Conservation (phyloP, 2,113 vertebrate species). For the Setophaga coronata region DNA sequence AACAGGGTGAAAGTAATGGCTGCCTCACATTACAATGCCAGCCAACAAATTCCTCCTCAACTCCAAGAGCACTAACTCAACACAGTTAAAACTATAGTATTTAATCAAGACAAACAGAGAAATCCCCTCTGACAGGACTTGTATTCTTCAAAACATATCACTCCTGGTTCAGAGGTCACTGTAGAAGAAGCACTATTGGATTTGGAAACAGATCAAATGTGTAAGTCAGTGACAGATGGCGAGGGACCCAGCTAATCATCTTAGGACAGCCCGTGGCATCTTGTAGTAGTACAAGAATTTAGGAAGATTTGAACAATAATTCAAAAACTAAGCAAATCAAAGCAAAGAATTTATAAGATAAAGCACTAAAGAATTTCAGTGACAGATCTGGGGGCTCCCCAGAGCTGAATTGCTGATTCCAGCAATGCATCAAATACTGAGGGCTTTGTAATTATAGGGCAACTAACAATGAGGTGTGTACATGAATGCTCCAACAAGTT, state of each 20-base stretch:
- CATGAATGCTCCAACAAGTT: background rate
- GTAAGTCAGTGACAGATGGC: background rate
- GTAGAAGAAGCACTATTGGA: background rate
- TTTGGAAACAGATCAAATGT: background rate
- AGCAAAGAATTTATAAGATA: background rate
- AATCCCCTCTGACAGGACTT: background rate
- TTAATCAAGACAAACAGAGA: background rate
- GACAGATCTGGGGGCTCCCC: background rate
- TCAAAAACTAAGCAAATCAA: background rate
- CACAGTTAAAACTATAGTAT: background rate
- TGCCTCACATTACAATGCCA: background rate
- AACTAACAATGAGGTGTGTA: background rate
- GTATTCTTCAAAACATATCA: background rate
- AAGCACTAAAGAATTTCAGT: background rate
- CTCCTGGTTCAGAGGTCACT: background rate
- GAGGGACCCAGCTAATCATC: background rate
- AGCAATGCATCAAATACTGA: background rate
- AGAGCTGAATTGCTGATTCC: background rate
- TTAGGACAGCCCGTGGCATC: background rate
- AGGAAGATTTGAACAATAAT: background rate
- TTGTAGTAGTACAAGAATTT: background rate
- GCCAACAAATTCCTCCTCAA: background rate
- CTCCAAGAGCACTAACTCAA: background rate
- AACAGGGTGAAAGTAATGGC: background rate
- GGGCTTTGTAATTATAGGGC: background rate